phyloP scores from a whole-genome alignment of 2,113 vertebrate species.

The Acrocephalus arundinaceus region DNA sequence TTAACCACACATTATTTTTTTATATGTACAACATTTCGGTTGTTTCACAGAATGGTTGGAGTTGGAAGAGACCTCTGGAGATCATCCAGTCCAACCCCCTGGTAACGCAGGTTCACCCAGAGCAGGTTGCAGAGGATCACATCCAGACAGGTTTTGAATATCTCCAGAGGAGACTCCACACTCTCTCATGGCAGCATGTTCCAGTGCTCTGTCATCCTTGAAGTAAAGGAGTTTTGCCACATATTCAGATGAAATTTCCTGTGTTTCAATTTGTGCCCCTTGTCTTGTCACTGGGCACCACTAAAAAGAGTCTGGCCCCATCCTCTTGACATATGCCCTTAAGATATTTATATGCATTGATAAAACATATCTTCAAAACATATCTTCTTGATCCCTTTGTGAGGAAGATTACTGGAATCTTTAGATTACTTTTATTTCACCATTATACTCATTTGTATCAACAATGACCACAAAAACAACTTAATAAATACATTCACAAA shows the following conservation, averaged over 20 bases:
- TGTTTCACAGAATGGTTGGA: background rate
- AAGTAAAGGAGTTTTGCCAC: background rate
- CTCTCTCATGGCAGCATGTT: background rate
- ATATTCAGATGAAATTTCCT: background rate
- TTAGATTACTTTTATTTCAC: background rate
- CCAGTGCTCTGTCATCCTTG: background rate
- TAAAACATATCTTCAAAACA: background rate
- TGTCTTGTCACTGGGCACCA: background rate
- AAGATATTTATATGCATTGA: background rate
- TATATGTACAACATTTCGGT: background rate
- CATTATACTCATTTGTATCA: background rate
- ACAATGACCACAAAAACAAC: background rate
- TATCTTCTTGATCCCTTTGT: background rate
- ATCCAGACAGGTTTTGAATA: background rate
- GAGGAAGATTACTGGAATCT: background rate
- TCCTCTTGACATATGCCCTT: background rate
- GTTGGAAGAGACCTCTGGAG: background rate
- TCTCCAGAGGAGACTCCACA: background rate
- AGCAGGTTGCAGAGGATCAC: constrained; percentile 4
- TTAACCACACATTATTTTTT: background rate
- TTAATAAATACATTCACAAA: background rate
- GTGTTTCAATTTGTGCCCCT: background rate
- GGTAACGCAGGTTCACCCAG: background rate
- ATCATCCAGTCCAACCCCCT: background rate
- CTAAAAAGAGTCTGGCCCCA: background rate